Evolutionary conservation across 2,888 invertebrate genomes (phyloP), one percentile per base, ranked within the genome.

Genomic region (Ophion ventricosus): DNA sequence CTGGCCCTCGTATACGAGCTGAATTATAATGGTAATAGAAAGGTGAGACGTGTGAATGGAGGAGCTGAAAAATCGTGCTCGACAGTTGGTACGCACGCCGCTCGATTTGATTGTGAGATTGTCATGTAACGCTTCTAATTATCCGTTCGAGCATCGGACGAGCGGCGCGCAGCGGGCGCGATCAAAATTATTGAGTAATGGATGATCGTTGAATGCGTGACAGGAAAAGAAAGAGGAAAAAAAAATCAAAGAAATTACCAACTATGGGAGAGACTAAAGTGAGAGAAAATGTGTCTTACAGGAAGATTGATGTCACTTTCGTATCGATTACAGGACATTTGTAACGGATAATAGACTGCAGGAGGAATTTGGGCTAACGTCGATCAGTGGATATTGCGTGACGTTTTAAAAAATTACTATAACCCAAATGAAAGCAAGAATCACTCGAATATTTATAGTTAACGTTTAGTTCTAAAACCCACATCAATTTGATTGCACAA

Each of bases 101-200:
- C 49, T 74, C 57, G 77, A 81, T 81, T 84, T 74, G 70, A 69
- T 35, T 67, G 40, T 25, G 77, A 72, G 76, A 67, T 75, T 74
- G 78, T 81, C 81, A 66, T 74, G 81, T 75, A 79, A 81, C 74
- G 43, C 56, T 69, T 61, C 73, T 80, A 63, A 80, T 80, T 69
- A 59, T 63, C 75, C 20, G 17, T 63, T 59, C 57, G 40, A 54
- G 54, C 67, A 54, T 59, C 54, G 49, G 63, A 81, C 76, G 64
- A 78, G 54, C 81, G 72, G 59, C 64, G 49, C 74, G 64, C 43
- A 64, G n/a, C 75, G 64, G 59, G 35, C 29, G 54, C 69, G 77
- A 72, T 77, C 43, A 76, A 80, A 85, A 73, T 85, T 67, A 85
- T 85, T 85, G 82, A 77, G 85, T 76, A 85, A 85, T 64, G 67